Percentiles rank a stretch among this genome's conserved stretches.
Evolutionary conservation across 2,888 invertebrate species (phyloP).

Genomic region (Zygothrica quintamaculata): DNA sequence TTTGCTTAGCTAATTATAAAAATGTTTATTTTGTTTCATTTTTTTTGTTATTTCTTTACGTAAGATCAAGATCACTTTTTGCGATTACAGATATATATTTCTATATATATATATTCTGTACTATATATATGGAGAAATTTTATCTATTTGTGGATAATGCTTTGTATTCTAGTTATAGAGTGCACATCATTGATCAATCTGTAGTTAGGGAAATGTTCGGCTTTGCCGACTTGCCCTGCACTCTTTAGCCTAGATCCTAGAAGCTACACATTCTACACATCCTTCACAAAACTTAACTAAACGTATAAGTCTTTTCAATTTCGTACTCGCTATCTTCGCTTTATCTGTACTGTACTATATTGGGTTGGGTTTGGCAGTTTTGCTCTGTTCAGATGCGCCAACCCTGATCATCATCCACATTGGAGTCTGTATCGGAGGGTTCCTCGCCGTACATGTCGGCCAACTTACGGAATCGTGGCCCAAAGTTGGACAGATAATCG

Average conservation of each 20-base stretch:
- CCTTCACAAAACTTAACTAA: slow-evolving; percentile 58
- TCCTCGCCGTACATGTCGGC: slow-evolving; percentile 98
- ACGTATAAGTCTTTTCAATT: slow-evolving; percentile 75
- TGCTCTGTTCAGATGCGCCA: slow-evolving; percentile 87
- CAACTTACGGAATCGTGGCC: slow-evolving; percentile 96
- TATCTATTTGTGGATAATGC: too few relatives aligned
- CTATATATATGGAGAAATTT: slow-evolving; percentile 27
- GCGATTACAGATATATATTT: slow-evolving; percentile 62
- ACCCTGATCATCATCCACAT: slow-evolving; percentile 91
- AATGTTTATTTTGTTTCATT: slow-evolving; percentile 23
- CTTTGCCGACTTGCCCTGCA: slow-evolving; percentile 39
- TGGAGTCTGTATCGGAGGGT: slow-evolving; percentile 92
- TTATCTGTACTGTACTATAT: too few relatives aligned
- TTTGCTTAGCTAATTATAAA: slow-evolving; percentile 57
- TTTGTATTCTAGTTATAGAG: not conserved
- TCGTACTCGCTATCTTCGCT: slow-evolving; percentile 27
- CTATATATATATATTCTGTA: slow-evolving; percentile 40
- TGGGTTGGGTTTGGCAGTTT: too few relatives aligned
- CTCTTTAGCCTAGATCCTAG: slow-evolving; percentile 2
- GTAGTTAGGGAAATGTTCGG: slow-evolving; percentile 10
- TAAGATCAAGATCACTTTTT: slow-evolving; percentile 75
- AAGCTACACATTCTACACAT: too few relatives aligned
- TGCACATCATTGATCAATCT: not conserved
- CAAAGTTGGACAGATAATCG: slow-evolving; percentile 97
- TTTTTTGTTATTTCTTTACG: slow-evolving; percentile 45